Evolutionary conservation across 2,113 vertebrate genomes (phyloP).

Genomic region (Lanius ludovicianus): DNA sequence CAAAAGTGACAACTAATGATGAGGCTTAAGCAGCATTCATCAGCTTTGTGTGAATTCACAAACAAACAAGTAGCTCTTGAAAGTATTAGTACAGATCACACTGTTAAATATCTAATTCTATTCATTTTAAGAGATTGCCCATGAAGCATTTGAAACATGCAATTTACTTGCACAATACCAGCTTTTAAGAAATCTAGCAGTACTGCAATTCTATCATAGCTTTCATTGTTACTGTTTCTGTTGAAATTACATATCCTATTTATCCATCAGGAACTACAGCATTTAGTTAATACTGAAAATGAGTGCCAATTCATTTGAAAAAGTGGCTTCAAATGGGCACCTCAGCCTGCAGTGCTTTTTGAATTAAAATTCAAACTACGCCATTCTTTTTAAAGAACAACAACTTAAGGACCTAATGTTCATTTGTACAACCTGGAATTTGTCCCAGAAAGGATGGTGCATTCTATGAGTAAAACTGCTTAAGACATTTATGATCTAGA

Average conservation of each 20-base stretch:
- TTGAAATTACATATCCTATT: conserved; percentile 23
- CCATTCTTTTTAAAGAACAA: neutral
- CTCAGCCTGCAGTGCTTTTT: neutral
- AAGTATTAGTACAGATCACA: neutral
- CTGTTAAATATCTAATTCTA: conserved; percentile 29
- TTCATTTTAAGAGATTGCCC: conserved; percentile 13
- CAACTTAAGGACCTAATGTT: neutral
- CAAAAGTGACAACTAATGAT: neutral
- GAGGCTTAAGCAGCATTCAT: conserved; percentile 18
- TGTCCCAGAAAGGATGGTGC: neutral
- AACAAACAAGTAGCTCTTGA: conserved; percentile 44
- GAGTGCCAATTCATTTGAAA: neutral
- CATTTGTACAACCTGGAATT: conserved; percentile 12
- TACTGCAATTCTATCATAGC: neutral
- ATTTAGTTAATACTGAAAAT: conserved; percentile 30
- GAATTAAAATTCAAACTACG: neutral
- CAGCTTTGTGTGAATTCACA: conserved; percentile 25
- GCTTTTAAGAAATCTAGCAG: neutral
- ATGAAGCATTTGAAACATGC: neutral
- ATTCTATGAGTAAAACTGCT: neutral
- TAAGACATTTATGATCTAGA: neutral
- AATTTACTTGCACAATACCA: conserved; percentile 38
- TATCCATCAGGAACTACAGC: neutral
- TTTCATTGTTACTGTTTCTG: conserved; percentile 10
- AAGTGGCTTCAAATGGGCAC: conserved; percentile 12